Base-by-base conservation (phyloP, 2,888 invertebrate species). In the Limnephilus rhombicus region DNA sequence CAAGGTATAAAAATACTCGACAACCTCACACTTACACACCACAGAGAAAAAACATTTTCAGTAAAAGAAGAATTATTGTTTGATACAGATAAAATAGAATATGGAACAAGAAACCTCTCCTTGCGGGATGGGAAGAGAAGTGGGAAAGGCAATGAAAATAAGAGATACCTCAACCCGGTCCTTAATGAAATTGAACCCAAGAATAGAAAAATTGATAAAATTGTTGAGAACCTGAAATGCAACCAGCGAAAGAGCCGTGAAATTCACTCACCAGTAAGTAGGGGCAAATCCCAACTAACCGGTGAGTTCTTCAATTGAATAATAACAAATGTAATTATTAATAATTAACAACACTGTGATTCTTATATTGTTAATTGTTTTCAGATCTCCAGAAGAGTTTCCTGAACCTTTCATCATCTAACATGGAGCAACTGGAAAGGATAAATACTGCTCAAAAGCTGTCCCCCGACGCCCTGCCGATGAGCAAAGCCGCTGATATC, bases 191-290 rank as follows among this genome's bases (percentile, higher is more conserved):
- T 93, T 24, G 93, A 93, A 92, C 90, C 94, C 94, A 95, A 95
- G 92, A 94, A 95, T 53, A 95, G 95, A 89, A 95, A 95, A 90
- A 95, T 95, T 91, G 96, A 96, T 93, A 95, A 95, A 94, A 95
- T 95, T 91, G 95, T 95, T 3, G 95, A 96, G 92, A 95, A 94
- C 92, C 94, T 95, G 37, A 94, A 95, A 53, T 94, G 94, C 81
- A 93, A 93, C 49, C 93, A 93, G 85, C 85, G 90, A 85, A 93
- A 91, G 81, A 89, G 88, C 24, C 92, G 92, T 45, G 93, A 93
- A 49, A 85, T 34, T 24, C 82, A 89, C 31, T 34, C 80, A 5
- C 53, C 90, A 24, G 41, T 90, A 37, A 85, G 81, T 53, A 90
- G 90, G 85, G 90, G 90, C 37, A 90, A 53, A 53, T 81, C 92